Evolutionary conservation across 2,888 invertebrate genomes (phyloP), one percentile per base, ranked within the genome.

Genomic region (Trachelus iudaicus): DNA sequence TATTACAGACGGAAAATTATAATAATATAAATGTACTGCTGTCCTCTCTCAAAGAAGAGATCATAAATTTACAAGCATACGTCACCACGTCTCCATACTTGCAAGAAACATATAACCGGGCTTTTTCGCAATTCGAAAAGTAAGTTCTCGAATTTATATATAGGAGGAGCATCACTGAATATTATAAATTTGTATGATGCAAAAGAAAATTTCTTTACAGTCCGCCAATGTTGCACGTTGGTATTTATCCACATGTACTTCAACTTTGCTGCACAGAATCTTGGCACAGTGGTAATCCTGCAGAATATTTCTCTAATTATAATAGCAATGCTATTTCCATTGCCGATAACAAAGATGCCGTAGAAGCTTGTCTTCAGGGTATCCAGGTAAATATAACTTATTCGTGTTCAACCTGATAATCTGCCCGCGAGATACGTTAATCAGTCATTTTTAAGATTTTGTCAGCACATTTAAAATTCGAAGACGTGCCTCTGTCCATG

Each of bases 1-100:
- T 56, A 56, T 90, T 91, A 78, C 83, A 92, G 92, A 89, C 90
- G 1, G 89, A 91, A 83, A 81, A 89, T 80, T 92, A 89, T 79
- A 87, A 85, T 69, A 85, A 86, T 75, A 87, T 92, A 30, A 82
- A 80, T 79, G 40, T 82, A 83, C 77, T 89, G 81, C 80, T 87
- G 80, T 73, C 83, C 76, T 83, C 83, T 73, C 83, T 90, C 37
- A 85, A 88, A 82, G 79, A 82, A 74, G 88, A 89, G 85, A 81
- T 92, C 33, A 85, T 86, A 80, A 79, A 79, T 31, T 80, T 90
- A 34, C 80, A 89, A 75, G 82, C 85, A 69, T 83, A 81, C 69
- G 78, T 89, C 56, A 83, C 86, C 76, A 79, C 56, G 23, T 56
- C 56, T 23, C 56, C 56, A 56, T 23, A 56, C 56, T 15, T 56